phyloP scores from a whole-genome alignment of 2,113 vertebrate genomes.

The Etheostoma cragini region DNA sequence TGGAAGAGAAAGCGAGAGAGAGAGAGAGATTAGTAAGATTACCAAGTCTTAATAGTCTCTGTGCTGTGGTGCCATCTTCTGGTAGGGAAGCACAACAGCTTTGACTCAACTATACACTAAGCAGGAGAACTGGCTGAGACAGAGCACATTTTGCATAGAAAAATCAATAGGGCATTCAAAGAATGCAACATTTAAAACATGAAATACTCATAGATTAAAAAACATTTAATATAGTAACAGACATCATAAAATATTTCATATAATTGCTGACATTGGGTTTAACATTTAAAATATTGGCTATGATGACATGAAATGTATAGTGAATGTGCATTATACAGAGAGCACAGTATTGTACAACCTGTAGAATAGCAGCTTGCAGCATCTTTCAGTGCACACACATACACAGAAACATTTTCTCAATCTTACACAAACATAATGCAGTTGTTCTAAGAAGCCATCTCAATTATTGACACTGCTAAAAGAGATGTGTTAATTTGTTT shows the following conservation, averaged over 20 bases:
- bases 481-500: conserved; percentile 48
- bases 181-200: background rate
- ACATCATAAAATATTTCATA: conserved; percentile 41
- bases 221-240: conserved; percentile 60
- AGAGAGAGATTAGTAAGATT: conserved; percentile 37
- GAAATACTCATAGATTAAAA: conserved; percentile 24
- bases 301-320: conserved; percentile 21
- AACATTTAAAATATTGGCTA: conserved; percentile 52
- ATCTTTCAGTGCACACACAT: conserved; percentile 57
- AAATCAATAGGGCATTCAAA: background rate
- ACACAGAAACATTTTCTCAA: conserved; percentile 14
- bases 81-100: conserved; percentile 37
- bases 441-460: conserved; percentile 31
- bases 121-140: background rate
- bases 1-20: background rate
- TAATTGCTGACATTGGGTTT: conserved; percentile 44
- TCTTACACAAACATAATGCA: conserved; percentile 25
- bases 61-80: conserved; percentile 79
- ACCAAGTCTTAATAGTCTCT: conserved; percentile 19
- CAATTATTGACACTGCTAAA: conserved; percentile 17
- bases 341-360: conserved; percentile 60
- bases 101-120: conserved; percentile 16
- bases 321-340: conserved; percentile 55
- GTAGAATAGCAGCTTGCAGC: conserved; percentile 72
- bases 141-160: background rate